Percentiles rank a stretch among this genome's conserved stretches.
phyloP scores from a whole-genome alignment of 1,140 invertebrate genomes.

The Drosophila kohkoa region DNA sequence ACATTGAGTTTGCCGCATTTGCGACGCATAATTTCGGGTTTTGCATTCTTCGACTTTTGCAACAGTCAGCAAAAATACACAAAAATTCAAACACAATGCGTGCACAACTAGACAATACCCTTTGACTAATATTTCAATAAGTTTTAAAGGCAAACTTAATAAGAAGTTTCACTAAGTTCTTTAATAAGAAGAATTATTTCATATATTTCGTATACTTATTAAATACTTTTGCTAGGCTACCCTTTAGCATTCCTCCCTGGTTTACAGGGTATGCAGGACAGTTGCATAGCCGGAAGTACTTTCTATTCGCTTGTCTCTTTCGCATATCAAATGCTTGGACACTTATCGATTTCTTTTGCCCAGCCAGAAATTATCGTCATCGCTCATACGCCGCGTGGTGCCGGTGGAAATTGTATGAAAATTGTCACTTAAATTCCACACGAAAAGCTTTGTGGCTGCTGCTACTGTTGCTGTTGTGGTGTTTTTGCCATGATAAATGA shows the following conservation, averaged over 20 bases:
- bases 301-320: conserved; percentile 2
- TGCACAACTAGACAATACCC: conserved; percentile 16
- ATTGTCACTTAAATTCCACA: conserved; percentile 73
- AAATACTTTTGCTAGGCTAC: background rate
- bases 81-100: background rate
- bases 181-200: too few species aligned
- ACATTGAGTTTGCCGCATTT: conserved; percentile 49
- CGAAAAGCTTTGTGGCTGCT: conserved; percentile 50
- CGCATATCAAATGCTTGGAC: conserved; percentile 23
- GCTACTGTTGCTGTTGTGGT: conserved; percentile 38
- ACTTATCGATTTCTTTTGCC: conserved; percentile 59
- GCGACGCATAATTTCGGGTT: conserved; percentile 59
- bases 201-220: too few species aligned
- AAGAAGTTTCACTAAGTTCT: too few species aligned
- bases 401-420: conserved; percentile 65
- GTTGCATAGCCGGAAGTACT: background rate
- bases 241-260: background rate
- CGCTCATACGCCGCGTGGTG: conserved; percentile 68
- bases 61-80: conserved; percentile 30
- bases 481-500: conserved; percentile 65
- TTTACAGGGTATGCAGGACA: background rate
- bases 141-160: too few species aligned
- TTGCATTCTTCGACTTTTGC: conserved; percentile 42
- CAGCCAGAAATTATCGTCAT: conserved; percentile 56
- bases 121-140: too few species aligned